phyloP scores from a whole-genome alignment of 2,113 vertebrate species.

The Danionella cerebrum region DNA sequence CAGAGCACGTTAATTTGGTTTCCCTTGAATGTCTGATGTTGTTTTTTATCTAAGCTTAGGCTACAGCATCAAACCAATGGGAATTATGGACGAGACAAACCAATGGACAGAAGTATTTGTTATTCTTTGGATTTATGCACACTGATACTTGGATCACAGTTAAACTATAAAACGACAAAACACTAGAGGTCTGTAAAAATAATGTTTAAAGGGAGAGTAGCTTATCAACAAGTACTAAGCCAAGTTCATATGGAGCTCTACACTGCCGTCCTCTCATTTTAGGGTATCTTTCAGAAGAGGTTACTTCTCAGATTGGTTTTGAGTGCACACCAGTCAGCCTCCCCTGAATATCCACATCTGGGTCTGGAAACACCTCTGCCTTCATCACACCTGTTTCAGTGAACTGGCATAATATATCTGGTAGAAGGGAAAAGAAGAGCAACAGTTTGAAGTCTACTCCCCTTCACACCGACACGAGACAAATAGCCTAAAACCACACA shows the following conservation, averaged over 20 bases:
- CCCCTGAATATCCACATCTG: neutral
- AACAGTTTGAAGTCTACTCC: conserved; percentile 28
- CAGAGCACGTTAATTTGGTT: too few relatives aligned
- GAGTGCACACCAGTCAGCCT: conserved; percentile 7
- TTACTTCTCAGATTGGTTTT: neutral
- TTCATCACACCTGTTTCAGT: conserved; percentile 4
- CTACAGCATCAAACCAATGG: too few relatives aligned
- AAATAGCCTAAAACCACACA: too few relatives aligned
- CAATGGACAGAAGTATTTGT: too few relatives aligned
- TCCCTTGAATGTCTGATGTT: too few relatives aligned
- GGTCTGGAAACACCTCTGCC: neutral
- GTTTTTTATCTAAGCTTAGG: too few relatives aligned
- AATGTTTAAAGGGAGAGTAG: neutral
- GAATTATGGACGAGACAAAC: too few relatives aligned
- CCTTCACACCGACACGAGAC: conserved; percentile 36
- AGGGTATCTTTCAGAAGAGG: neutral
- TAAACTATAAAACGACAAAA: neutral
- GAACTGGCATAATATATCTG: too few relatives aligned
- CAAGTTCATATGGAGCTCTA: neutral
- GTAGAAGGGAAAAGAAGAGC: conserved; percentile 17
- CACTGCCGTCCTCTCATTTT: neutral
- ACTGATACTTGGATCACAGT: too few relatives aligned
- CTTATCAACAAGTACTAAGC: too few relatives aligned
- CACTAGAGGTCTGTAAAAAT: neutral
- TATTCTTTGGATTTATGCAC: too few relatives aligned